These are phyloP conservation scores for Listrodromus nycthemerus DNA, from an alignment of 2,888 invertebrate genomes.

Conservation along the genomic window DNA sequence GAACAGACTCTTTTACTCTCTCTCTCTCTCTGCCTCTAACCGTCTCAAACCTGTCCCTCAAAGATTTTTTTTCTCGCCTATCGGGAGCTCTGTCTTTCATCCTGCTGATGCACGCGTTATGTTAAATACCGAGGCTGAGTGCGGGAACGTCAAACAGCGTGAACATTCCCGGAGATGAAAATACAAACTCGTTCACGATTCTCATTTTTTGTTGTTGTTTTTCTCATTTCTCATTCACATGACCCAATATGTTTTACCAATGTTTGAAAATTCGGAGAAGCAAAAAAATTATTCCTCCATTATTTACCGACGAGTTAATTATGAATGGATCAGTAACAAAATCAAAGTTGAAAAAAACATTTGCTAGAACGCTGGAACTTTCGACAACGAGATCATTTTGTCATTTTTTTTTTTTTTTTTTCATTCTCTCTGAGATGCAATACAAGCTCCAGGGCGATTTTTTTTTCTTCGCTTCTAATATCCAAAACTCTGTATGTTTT, in stretches of 20 bases:
- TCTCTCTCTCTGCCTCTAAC: constrained; percentile 62
- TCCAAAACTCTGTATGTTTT: not conserved
- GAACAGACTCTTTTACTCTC: too few species aligned
- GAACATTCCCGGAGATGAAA: constrained; percentile 15
- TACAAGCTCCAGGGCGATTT: constrained; percentile 1
- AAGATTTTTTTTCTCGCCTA: constrained; percentile 63
- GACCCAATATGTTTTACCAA: not conserved
- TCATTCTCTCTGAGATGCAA: constrained; percentile 6
- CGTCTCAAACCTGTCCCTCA: constrained; percentile 78
- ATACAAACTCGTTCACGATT: constrained; percentile 12
- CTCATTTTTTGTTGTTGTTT: not conserved
- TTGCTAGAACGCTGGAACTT: not conserved
- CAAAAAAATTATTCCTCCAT: not conserved
- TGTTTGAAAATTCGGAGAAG: not conserved
- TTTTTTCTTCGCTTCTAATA: not conserved
- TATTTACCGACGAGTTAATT: too few species aligned
- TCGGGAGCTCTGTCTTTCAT: constrained; percentile 10
- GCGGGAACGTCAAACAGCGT: constrained; percentile 11
- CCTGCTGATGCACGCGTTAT: constrained; percentile 61
- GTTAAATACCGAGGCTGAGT: constrained; percentile 38
- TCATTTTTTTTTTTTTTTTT: too few species aligned
- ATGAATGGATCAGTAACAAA: too few species aligned
- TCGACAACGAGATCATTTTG: constrained; percentile 26
- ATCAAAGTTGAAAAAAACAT: too few species aligned
- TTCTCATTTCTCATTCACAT: not conserved